Evolutionary conservation across 2,888 invertebrate genomes (phyloP).

Genomic region (Heliconius charithonia): DNA sequence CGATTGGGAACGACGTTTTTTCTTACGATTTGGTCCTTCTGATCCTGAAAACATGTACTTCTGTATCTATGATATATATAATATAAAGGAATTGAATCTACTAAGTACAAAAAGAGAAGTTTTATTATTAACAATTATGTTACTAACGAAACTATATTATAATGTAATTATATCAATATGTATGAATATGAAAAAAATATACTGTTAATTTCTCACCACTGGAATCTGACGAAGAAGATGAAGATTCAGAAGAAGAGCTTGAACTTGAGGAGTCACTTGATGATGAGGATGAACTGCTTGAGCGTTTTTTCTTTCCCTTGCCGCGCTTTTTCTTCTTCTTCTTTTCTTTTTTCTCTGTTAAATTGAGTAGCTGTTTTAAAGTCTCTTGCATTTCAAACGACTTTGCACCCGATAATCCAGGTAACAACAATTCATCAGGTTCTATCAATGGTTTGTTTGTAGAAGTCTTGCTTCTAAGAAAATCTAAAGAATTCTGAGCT

Average conservation of each 20-base stretch:
- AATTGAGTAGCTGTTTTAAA: conserved; percentile 85
- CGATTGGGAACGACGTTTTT: conserved; percentile 84
- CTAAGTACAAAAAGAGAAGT: background rate
- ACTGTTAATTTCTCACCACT: conserved; percentile 66
- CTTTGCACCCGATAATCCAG: conserved; percentile 83
- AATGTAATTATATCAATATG: background rate
- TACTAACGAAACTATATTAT: background rate
- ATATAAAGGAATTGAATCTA: background rate
- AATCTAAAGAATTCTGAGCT: conserved; percentile 92
- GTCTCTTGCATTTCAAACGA: conserved; percentile 87
- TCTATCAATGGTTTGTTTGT: conserved; percentile 85
- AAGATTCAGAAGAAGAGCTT: conserved; percentile 83
- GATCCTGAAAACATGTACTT: conserved; percentile 63
- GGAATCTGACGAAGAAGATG: conserved; percentile 84
- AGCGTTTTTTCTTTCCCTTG: conserved; percentile 86
- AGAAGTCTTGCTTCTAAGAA: conserved; percentile 87
- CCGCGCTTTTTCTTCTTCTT: conserved; percentile 87
- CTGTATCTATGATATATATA: conserved; percentile 36
- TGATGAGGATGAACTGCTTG: conserved; percentile 86
- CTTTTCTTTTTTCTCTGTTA: conserved; percentile 86
- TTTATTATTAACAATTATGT: too few relatives aligned
- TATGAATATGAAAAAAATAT: background rate
- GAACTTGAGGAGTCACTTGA: conserved; percentile 88
- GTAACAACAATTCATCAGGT: conserved; percentile 85
- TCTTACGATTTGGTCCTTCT: conserved; percentile 82